Evolutionary conservation across 2,888 invertebrate genomes (phyloP), one percentile per base, ranked within the genome.

Genomic region (Opisthograptis luteolata): DNA sequence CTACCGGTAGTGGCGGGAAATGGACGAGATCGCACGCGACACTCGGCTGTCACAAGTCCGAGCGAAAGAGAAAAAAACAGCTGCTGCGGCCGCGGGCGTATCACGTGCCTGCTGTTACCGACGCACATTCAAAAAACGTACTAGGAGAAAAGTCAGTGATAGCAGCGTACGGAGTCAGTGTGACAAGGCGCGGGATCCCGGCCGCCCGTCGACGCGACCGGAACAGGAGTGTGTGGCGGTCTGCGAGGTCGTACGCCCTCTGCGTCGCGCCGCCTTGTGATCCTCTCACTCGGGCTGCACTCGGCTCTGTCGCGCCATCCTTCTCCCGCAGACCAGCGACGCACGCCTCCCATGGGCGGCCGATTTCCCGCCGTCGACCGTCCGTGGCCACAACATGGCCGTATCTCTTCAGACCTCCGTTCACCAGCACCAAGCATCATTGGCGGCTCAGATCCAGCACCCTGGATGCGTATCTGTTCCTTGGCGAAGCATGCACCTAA

Each of bases 231-330:
- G 88, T 84, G 86, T 87, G 84, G 83, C 88, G 81, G 82, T 67
- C 75, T 73, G 81, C 75, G 77, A 78, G 87, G 80, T 87, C 87
- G 78, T 71, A 88, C 91, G 91, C 91, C 90, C 90, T 91, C 90
- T 79, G 87, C 87, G 84, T 84, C 89, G 89, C 92, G 91, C 92
- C 92, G 92, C 92, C 92, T 92, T 91, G 81, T 81, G 58, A 60
- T 66, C 68, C 65, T 86, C 87, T 80, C 84, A 55, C 76, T 87
- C 81, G 56, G 70, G 56, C 85, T 51, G 55, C 66, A 55, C 44
- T 54, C 47, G 35, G 25, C 49, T 55, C 53, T 68, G 64, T 82
- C 64, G 59, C 66, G 56, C 75, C 70, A 66, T 87, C 84, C 82
- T 73, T 59, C 72, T 88, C 80, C 45, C 69, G 51, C 79, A 64